A percentile compares a stretch with the other conserved stretches of the same genome.
Conservation (phyloP, 2,888 invertebrate genomes). For the Vandiemenella viatica region DNA sequence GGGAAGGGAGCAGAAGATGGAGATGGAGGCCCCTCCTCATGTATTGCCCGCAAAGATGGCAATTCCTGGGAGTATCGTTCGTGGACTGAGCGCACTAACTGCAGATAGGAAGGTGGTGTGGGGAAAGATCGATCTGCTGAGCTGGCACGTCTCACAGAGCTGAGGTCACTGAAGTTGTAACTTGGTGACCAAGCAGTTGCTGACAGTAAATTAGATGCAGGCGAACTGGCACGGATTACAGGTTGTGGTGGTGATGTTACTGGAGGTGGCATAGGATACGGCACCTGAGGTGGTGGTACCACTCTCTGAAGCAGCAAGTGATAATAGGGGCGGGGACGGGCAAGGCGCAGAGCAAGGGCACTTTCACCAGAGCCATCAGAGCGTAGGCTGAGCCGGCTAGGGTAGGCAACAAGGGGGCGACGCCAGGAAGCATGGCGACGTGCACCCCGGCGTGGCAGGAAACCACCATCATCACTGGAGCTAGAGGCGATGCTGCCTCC, state of each 20-base stretch:
- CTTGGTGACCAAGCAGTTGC: constrained; percentile 44
- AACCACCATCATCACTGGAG: constrained; percentile 73
- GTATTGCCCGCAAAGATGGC: constrained; percentile 53
- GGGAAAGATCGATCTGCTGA: constrained; percentile 63
- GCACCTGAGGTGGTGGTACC: not conserved
- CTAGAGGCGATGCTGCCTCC: constrained; percentile 27
- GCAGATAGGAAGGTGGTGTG: constrained; percentile 47
- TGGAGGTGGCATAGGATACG: constrained; percentile 8
- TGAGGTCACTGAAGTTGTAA: constrained; percentile 70
- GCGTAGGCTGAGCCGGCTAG: constrained; percentile 49
- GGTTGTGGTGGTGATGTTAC: constrained; percentile 13
- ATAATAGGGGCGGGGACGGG: constrained; percentile 15
- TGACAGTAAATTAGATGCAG: constrained; percentile 7
- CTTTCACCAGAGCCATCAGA: constrained; percentile 47
- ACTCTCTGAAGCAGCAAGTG: not conserved
- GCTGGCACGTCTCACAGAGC: constrained; percentile 69
- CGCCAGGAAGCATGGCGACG: constrained; percentile 46
- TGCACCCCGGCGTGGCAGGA: constrained; percentile 45
- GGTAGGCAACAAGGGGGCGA: constrained; percentile 44
- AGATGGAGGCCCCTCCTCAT: constrained; percentile 39
- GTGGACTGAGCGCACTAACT: constrained; percentile 45
- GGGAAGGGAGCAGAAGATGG: constrained; percentile 9
- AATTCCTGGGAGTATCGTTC: constrained; percentile 57
- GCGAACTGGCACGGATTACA: constrained; percentile 25
- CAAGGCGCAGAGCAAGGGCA: constrained; percentile 23